Percentiles rank a stretch among this genome's conserved stretches.
Conservation (phyloP, 2,888 invertebrate species). For the Phytoseiulus persimilis region DNA sequence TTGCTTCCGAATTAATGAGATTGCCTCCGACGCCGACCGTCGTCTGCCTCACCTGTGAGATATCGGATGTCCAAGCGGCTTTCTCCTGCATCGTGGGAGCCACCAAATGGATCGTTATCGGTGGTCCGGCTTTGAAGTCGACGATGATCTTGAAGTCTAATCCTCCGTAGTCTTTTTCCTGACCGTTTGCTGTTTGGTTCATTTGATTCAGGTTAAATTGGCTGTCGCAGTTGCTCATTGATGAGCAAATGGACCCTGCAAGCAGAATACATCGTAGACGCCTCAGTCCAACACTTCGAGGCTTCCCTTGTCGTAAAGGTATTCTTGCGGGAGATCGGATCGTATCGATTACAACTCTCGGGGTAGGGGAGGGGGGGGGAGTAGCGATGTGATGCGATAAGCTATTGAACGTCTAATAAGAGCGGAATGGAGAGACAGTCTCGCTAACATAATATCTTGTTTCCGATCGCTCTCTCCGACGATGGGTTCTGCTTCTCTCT, state of each 20-base stretch:
- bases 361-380: too few species aligned
- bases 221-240: constrained; percentile 29
- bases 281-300: too few species aligned
- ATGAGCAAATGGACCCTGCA: constrained; percentile 34
- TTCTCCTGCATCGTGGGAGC: constrained; percentile 77
- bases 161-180: constrained; percentile 46
- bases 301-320: too few species aligned
- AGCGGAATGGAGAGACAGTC: too few species aligned
- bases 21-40: background rate
- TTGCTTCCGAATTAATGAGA: too few species aligned
- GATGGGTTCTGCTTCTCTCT: background rate
- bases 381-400: too few species aligned
- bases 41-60: constrained; percentile 60
- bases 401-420: too few species aligned
- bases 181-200: constrained; percentile 33
- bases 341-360: too few species aligned
- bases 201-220: constrained; percentile 16
- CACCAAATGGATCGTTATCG: constrained; percentile 58
- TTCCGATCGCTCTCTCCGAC: background rate
- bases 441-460: background rate
- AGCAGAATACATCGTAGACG: background rate
- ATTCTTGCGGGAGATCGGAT: too few species aligned
- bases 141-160: constrained; percentile 65
- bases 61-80: constrained; percentile 84
- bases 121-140: constrained; percentile 61